Conservation (phyloP, 1,140 invertebrate genomes). For the Drosophila takahashii region DNA sequence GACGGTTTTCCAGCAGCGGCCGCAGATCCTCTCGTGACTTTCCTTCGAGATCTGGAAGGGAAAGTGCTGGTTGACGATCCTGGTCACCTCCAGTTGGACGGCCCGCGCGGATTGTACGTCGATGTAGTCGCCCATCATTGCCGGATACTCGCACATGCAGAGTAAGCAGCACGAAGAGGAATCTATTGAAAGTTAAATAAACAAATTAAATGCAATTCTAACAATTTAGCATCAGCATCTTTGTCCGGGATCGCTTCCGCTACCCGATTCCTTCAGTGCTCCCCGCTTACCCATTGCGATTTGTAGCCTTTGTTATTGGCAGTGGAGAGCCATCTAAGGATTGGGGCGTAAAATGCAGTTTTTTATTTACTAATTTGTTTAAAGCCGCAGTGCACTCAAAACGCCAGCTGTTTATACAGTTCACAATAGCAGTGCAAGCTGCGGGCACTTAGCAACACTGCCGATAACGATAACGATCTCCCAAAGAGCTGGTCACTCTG, state of each 20-base stretch:
- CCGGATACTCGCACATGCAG: slow-evolving; percentile 63
- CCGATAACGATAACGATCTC: slow-evolving; percentile 1
- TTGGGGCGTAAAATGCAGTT: slow-evolving; percentile 13
- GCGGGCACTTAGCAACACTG: neutral
- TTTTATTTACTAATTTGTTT: slow-evolving; percentile 47
- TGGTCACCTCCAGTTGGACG: slow-evolving; percentile 44
- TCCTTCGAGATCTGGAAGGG: slow-evolving; percentile 40
- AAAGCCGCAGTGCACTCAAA: slow-evolving; percentile 36
- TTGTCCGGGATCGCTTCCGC: neutral
- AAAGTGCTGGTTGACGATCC: slow-evolving; percentile 62
- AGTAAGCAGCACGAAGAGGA: slow-evolving; percentile 47
- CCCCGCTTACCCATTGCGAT: slow-evolving; percentile 31
- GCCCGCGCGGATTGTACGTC: slow-evolving; percentile 49
- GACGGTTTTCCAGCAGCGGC: slow-evolving; percentile 68
- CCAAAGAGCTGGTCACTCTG: neutral
- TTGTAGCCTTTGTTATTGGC: slow-evolving; percentile 1
- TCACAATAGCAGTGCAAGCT: slow-evolving; percentile 10
- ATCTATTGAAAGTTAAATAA: neutral
- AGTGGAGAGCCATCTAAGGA: slow-evolving; percentile 20
- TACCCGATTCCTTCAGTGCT: too few relatives aligned
- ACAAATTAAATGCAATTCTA: neutral
- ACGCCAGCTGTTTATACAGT: slow-evolving; percentile 35
- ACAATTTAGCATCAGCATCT: slow-evolving; percentile 9
- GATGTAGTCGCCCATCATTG: slow-evolving; percentile 35
- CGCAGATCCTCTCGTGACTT: slow-evolving; percentile 54